Evolutionary conservation across 2,888 invertebrate species (phyloP).

Genomic region (Dynastes maya): DNA sequence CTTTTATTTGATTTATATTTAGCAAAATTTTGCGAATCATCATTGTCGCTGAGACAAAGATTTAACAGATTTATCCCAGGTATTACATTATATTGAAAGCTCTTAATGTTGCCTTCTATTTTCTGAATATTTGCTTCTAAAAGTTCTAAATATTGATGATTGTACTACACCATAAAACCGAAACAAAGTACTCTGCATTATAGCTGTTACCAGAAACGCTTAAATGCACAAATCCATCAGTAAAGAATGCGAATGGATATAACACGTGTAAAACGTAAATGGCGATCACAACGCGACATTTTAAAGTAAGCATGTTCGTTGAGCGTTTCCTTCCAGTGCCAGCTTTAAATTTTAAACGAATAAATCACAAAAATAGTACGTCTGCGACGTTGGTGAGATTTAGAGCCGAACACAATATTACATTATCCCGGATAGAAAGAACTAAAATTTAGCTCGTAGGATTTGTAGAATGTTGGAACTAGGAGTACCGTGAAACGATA

Average conservation of each 20-base stretch:
- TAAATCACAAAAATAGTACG: conserved; percentile 46
- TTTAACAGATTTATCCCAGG: too few species aligned
- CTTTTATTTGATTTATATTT: too few species aligned
- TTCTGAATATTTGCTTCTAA: too few species aligned
- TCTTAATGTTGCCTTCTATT: too few species aligned
- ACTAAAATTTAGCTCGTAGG: conserved; percentile 65
- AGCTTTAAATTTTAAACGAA: conserved; percentile 23
- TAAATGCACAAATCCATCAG: too few species aligned
- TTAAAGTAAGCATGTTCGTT: conserved; percentile 13
- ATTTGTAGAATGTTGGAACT: conserved; percentile 66
- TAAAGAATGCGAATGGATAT: too few species aligned
- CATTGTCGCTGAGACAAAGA: too few species aligned
- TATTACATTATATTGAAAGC: too few species aligned
- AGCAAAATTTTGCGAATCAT: too few species aligned
- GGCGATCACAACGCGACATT: neutral
- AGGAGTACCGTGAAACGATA: conserved; percentile 66
- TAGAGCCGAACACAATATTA: conserved; percentile 66
- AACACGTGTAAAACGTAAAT: neutral
- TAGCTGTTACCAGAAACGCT: too few species aligned
- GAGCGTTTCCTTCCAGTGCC: neutral
- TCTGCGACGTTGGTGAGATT: conserved; percentile 59
- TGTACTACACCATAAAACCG: neutral
- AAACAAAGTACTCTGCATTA: neutral
- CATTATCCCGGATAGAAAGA: conserved; percentile 67
- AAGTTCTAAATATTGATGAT: too few species aligned